A percentile compares a stretch with the other conserved stretches of the same genome.
Evolutionary conservation across 2,113 vertebrate species (phyloP).

Genomic region (Tichodroma muraria): DNA sequence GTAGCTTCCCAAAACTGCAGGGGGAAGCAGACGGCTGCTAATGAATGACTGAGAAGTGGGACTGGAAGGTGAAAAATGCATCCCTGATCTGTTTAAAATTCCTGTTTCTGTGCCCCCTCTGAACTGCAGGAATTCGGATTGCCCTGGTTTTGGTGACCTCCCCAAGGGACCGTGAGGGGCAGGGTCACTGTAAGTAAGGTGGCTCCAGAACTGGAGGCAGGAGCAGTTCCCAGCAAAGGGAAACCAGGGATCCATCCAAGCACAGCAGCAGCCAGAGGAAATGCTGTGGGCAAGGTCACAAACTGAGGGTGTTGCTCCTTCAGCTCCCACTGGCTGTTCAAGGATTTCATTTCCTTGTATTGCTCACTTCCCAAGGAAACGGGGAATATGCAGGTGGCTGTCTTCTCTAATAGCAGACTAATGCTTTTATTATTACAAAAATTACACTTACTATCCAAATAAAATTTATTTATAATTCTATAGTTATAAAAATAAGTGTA

Average conservation of each 20-base stretch:
- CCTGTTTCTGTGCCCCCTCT: neutral
- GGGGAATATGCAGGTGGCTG: neutral
- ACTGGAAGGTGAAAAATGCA: neutral
- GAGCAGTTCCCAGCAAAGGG: neutral
- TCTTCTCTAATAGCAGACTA: neutral
- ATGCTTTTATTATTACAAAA: neutral
- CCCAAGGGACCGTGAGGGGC: neutral
- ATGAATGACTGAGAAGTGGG: neutral
- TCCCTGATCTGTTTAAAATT: neutral
- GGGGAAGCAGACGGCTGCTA: constrained; percentile 56
- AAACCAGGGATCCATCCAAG: neutral
- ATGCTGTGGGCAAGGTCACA: neutral
- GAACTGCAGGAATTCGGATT: neutral
- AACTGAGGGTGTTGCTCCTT: neutral
- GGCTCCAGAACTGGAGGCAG: neutral
- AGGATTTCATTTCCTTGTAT: neutral
- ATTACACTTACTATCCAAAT: too few species aligned
- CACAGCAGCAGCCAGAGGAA: neutral
- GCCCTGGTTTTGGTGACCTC: neutral
- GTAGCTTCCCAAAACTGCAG: constrained; percentile 51
- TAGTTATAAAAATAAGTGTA: neutral
- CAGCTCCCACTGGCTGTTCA: neutral
- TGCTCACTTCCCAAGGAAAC: neutral
- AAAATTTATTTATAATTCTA: neutral
- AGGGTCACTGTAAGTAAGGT: neutral